Base-by-base conservation (phyloP, 2,888 invertebrate genomes). In the Chymomyza procnemis region DNA sequence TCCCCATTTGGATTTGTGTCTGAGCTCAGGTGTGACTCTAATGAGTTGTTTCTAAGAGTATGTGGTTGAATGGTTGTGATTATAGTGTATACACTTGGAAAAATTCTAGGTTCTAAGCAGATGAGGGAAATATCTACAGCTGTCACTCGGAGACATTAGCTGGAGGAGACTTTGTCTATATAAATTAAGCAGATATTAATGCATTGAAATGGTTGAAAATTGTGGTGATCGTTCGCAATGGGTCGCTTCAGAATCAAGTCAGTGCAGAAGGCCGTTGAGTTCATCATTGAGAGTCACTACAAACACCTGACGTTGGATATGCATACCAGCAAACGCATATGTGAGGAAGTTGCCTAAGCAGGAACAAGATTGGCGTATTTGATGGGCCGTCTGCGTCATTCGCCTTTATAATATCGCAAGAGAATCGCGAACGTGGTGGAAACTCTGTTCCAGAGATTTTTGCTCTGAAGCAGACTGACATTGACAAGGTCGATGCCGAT, bases 241-340 rank as follows among this genome's bases (percentile, higher is more conserved):
- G 99, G 99, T 95, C 99, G 99, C 92, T 99, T 99, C 86, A 95
- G 99, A 92, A 99, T 99, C 75, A 99, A 99, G 93, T 99, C 99
- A 81, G 95, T 99, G 88, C 99, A 99, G 93, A 99, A 99, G 93
- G 99, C 99, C 90, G 97, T 99, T 71, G 96, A 99, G 92, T 97
- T 98, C 86, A 99, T 99, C 86, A 99, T 99, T 91, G 99, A 99
- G 92, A 99, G 99, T 91, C 99, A 99, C 91, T 99, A 99, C 93
- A 98, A 99, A 71, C 95, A 97, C 82, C 93, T 99, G 88, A 99
- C 99, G 67, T 93, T 97, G 88, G 99, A 99, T 92, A 99, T 99
- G 92, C 98, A 99, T 91, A 99, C 98, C 73, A 99, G 99, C 92
- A 99, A 99, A 92, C 95, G 99, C 88, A 97, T 99, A 93, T 99